phyloP scores from a whole-genome alignment of 2,113 vertebrate species.

The Gobio gobio region DNA sequence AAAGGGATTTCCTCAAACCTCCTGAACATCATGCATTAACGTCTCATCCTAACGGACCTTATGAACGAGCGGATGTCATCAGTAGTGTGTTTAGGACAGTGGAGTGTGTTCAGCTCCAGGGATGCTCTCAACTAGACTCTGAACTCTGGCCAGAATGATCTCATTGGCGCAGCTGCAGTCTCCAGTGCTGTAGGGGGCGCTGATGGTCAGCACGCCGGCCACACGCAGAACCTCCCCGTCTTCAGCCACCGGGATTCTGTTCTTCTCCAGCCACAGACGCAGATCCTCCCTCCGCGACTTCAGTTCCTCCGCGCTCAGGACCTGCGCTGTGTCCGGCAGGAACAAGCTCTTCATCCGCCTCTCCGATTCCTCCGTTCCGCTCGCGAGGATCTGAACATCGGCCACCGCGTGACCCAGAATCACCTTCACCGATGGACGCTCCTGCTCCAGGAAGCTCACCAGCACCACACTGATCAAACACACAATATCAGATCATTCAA shows the following conservation, averaged over 20 bases:
- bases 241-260: slow-evolving; percentile 85
- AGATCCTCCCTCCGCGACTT: slow-evolving; percentile 69
- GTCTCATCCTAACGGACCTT: not conserved
- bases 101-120: slow-evolving; percentile 39
- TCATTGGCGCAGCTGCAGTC: slow-evolving; percentile 90
- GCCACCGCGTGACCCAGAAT: slow-evolving; percentile 88
- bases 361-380: slow-evolving; percentile 66
- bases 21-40: not conserved
- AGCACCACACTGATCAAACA: slow-evolving; percentile 81
- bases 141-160: slow-evolving; percentile 89
- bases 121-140: slow-evolving; percentile 80
- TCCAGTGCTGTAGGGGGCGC: slow-evolving; percentile 84
- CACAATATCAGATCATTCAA: not conserved
- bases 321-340: slow-evolving; percentile 47
- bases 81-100: not conserved
- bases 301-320: slow-evolving; percentile 75
- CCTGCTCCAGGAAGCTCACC: slow-evolving; percentile 75
- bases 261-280: slow-evolving; percentile 85
- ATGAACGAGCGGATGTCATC: not conserved
- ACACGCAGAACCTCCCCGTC: slow-evolving; percentile 76
- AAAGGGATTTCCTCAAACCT: not conserved
- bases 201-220: slow-evolving; percentile 83
- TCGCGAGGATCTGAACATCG: slow-evolving; percentile 76
- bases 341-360: slow-evolving; percentile 74
- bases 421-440: slow-evolving; percentile 68